phyloP scores from a whole-genome alignment of 2,113 vertebrate species.

The Grantiella picta region DNA sequence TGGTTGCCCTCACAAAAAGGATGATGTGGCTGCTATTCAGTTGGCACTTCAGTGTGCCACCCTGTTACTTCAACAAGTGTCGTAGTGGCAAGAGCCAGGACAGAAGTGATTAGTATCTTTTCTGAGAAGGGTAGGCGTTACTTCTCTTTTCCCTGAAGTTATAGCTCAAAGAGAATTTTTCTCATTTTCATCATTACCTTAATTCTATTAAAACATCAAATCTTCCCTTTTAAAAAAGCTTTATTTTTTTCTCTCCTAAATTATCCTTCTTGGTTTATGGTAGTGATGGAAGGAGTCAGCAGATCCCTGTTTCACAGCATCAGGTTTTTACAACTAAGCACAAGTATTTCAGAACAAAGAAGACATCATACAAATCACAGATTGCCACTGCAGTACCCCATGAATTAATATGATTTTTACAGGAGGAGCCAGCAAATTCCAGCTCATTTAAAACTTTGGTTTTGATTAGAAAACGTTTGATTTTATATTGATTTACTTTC shows the following conservation, averaged over 20 bases:
- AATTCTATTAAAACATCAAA: not conserved
- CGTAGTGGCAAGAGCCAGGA: not conserved
- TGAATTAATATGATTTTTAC: not conserved
- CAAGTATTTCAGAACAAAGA: not conserved
- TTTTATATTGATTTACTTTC: not conserved
- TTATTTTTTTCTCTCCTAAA: not conserved
- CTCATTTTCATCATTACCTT: not conserved
- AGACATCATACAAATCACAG: not conserved
- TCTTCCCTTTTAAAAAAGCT: not conserved
- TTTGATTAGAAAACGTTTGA: not conserved
- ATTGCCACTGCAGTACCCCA: not conserved
- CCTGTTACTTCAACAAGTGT: constrained; percentile 21
- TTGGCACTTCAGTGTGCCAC: not conserved
- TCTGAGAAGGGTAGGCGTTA: not conserved
- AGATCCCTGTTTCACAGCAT: not conserved
- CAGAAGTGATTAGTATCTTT: not conserved
- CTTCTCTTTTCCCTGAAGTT: not conserved
- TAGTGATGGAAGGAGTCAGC: not conserved
- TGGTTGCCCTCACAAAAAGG: not conserved
- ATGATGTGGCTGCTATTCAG: not conserved
- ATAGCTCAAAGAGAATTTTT: constrained; percentile 16
- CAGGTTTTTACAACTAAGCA: not conserved
- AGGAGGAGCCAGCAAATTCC: not conserved
- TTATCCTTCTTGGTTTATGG: not conserved
- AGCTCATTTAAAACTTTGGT: not conserved